Base-by-base conservation (phyloP, 2,797 vertebrate genomes). In the Muscicapa striata region DNA sequence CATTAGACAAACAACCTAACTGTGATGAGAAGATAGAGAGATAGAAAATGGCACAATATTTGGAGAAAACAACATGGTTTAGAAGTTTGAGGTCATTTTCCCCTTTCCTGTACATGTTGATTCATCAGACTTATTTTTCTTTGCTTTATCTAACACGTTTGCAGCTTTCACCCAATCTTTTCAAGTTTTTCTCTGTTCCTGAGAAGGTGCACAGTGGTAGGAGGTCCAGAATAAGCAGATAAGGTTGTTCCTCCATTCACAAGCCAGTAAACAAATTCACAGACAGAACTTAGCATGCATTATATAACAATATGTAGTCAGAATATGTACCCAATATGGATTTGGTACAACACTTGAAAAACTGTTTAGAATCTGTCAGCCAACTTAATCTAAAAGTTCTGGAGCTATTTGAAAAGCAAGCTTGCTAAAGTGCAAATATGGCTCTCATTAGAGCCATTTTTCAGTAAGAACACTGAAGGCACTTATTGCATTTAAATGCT, bases 331-430 rank as follows among this genome's bases (percentile, higher is more conserved):
- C 26, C 27, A 2, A 77, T 46, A 89, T 0, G 1, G 58, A 90
- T 61, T 72, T 78, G 49, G 62, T 91, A 84, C 54, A 66, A 58
- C 54, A 81, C 26, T 73, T 69, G 36, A 24, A 94, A 94, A 48
- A 74, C 29, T 49, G 77, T 90, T 96, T 77, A 89, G 36, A 91
- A 86, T 52, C 51, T 63, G 76, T 59, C 88, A 73, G 54, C 46
- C 79, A 95, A 81, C 29, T 77, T 62, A 48, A 79, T 70, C 45
- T 52, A 54, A 75, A 94, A 84, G 40, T 84, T 94, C 66, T 76
- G 46, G 30, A 86, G 51, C 36, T 86, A 75, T 69, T 75, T 78
- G 79, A 81, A 94, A 91, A 93, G 20, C 23, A 94, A 87, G 66
- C 36, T 59, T 91, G 62, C n/a, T 87, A 13, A 87, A 89, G 43